phyloP scores from a whole-genome alignment of 1,140 invertebrate species.

The Adoxophyes honmai region DNA sequence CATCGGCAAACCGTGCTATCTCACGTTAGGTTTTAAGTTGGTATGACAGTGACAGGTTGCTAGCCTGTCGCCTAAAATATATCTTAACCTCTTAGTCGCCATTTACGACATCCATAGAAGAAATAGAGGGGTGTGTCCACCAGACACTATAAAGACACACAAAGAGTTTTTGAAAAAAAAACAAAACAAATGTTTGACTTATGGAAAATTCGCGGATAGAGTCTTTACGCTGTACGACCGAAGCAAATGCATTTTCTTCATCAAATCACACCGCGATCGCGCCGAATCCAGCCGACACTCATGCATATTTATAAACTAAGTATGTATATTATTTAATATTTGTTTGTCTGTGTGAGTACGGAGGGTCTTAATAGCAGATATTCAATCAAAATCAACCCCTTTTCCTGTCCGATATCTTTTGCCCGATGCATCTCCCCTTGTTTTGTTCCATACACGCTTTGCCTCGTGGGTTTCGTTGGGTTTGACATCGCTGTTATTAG shows the following conservation, averaged over 20 bases:
- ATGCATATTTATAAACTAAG: constrained; percentile 74
- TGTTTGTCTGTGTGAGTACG: constrained; percentile 50
- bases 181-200: too few relatives aligned
- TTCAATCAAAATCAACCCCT: constrained; percentile 75
- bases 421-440: constrained; percentile 53
- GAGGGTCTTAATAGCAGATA: constrained; percentile 71
- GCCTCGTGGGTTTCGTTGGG: background rate
- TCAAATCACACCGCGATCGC: background rate
- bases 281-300: constrained; percentile 60
- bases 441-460: constrained; percentile 45
- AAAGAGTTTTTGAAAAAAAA: too few relatives aligned
- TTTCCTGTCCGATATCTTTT: constrained; percentile 65
- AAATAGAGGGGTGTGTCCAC: too few relatives aligned
- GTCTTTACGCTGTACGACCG: background rate
- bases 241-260: constrained; percentile 1
- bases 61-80: too few relatives aligned
- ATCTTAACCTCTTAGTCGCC: too few relatives aligned
- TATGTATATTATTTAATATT: constrained; percentile 67
- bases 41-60: too few relatives aligned
- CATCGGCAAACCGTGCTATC: too few relatives aligned
- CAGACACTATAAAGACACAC: too few relatives aligned
- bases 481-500: background rate
- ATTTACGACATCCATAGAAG: too few relatives aligned
- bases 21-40: too few relatives aligned
- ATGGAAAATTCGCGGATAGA: background rate